These are phyloP conservation scores for Romanomermis culicivorax DNA, from an alignment of 2,888 invertebrate genomes.

Conservation along the genomic window DNA sequence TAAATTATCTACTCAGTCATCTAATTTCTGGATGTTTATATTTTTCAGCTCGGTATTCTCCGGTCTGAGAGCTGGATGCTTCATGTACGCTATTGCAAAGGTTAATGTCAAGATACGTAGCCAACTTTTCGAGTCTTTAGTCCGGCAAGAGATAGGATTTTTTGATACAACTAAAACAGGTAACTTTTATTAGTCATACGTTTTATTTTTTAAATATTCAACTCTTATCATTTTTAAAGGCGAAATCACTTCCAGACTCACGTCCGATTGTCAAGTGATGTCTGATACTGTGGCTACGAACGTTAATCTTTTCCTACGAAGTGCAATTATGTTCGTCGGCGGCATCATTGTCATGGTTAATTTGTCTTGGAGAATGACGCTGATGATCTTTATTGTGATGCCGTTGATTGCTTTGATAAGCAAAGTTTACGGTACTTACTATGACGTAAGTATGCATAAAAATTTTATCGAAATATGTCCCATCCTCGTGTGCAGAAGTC, in stretches of 20 bases:
- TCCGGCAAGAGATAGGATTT: slow-evolving; percentile 30
- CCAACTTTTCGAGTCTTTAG: slow-evolving; percentile 26
- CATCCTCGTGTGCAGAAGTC: no score
- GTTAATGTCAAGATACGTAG: slow-evolving; percentile 28
- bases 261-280: slow-evolving; percentile 33
- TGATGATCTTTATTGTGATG: slow-evolving; percentile 31
- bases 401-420: slow-evolving; percentile 30
- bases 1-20: not conserved
- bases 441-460: slow-evolving; percentile 22
- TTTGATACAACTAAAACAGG: slow-evolving; percentile 31
- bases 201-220: not conserved
- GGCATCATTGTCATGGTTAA: slow-evolving; percentile 32
- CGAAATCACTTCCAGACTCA: slow-evolving; percentile 31
- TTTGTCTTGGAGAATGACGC: slow-evolving; percentile 31
- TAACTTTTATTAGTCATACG: slow-evolving; percentile 32
- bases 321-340: slow-evolving; percentile 30
- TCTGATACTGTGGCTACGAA: slow-evolving; percentile 31
- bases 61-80: slow-evolving; percentile 29
- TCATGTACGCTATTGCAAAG: slow-evolving; percentile 27
- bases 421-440: slow-evolving; percentile 32
- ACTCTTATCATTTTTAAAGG: slow-evolving; percentile 13
- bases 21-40: not conserved
- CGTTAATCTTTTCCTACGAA: slow-evolving; percentile 30
- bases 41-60: slow-evolving; percentile 25
- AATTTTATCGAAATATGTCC: no score